Evolutionary conservation across 2,113 vertebrate species (phyloP).

Genomic region (Corythaixoides concolor): DNA sequence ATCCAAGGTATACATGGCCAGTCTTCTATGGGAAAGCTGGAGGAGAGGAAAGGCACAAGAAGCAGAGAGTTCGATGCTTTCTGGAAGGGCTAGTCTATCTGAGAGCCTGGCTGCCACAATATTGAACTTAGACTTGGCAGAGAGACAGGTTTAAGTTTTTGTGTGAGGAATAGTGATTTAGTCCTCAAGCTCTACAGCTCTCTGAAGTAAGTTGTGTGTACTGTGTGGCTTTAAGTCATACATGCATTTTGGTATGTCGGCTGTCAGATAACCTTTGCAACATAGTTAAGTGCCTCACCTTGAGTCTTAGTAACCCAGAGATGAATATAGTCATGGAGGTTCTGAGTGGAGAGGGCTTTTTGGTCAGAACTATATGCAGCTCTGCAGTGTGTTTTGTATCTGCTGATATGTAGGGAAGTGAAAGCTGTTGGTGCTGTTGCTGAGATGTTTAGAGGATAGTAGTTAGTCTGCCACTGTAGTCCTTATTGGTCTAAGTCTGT

Average conservation of each 20-base stretch:
- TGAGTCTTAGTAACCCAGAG: not conserved
- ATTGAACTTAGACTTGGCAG: not conserved
- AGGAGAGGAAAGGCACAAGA: not conserved
- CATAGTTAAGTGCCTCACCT: not conserved
- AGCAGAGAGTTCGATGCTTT: not conserved
- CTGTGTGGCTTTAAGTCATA: not conserved
- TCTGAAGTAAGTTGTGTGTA: not conserved
- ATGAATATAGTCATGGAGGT: not conserved
- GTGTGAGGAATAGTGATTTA: not conserved
- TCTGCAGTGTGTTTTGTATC: not conserved
- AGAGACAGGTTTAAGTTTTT: not conserved
- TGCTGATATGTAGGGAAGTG: not conserved
- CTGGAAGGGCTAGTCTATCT: not conserved
- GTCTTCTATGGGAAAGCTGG: not conserved
- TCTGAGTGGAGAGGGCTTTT: not conserved
- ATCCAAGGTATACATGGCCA: not conserved
- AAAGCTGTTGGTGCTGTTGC: not conserved
- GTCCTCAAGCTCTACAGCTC: not conserved
- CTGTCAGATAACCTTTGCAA: not conserved
- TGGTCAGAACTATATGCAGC: not conserved
- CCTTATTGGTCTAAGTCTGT: not conserved
- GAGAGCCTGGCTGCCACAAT: not conserved
- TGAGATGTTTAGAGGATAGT: not conserved
- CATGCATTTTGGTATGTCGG: rapidly evolving
- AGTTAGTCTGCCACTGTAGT: not conserved